Conservation (phyloP, 2,888 invertebrate genomes). For the Terebella lapidaria region DNA sequence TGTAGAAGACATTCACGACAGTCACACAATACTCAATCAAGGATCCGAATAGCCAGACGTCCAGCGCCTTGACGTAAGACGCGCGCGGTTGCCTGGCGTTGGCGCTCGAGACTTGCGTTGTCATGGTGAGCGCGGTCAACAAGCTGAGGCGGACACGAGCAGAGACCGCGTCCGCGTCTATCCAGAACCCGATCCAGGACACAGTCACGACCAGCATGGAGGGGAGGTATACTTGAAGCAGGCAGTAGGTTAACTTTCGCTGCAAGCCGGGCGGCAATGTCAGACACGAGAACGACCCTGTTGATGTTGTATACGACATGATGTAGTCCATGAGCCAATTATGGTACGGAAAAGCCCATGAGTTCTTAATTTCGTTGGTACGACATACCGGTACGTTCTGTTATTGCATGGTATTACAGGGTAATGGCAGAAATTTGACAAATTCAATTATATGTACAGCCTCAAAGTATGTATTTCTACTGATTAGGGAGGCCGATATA, state of each 20-base stretch:
- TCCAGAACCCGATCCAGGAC: constrained; percentile 97
- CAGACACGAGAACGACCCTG: not conserved
- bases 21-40: constrained; percentile 31
- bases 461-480: too few species aligned
- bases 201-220: constrained; percentile 69
- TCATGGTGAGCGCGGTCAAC: constrained; percentile 67
- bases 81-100: constrained; percentile 84
- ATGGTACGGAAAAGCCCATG: too few species aligned
- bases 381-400: too few species aligned
- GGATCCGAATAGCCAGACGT: constrained; percentile 34
- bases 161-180: constrained; percentile 77
- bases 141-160: constrained; percentile 84
- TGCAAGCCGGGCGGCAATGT: not conserved
- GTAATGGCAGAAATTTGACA: too few species aligned
- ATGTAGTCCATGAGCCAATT: too few species aligned
- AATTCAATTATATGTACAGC: too few species aligned
- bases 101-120: constrained; percentile 87
- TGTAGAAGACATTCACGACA: constrained; percentile 31
- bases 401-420: too few species aligned
- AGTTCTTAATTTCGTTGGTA: too few species aligned
- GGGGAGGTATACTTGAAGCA: constrained; percentile 28
- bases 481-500: too few species aligned
- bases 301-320: not conserved
- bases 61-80: constrained; percentile 83
- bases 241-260: constrained; percentile 21